Base-by-base conservation (phyloP, 2,888 invertebrate species). In the Nipponacmea schrenckii region DNA sequence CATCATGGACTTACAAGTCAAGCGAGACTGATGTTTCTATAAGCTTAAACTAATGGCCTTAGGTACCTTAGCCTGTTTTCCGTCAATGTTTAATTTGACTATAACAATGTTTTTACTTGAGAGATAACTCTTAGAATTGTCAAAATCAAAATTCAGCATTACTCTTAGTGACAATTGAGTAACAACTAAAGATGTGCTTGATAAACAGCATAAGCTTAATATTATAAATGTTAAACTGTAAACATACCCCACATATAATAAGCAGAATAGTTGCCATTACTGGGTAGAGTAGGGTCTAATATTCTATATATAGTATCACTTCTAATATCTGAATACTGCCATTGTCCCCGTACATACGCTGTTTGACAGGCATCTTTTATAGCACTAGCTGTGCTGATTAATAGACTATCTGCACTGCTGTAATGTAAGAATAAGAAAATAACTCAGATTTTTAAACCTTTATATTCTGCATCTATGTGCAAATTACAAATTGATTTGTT, bases 201-300 rank as follows among this genome's bases (percentile, higher is more conserved):
- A n/a, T n/a, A n/a, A n/a, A n/a, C n/a, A n/a, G n/a, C n/a, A n/a
- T n/a, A n/a, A n/a, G n/a, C n/a, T n/a, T n/a, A n/a, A n/a, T n/a
- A n/a, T n/a, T n/a, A n/a, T n/a, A 31, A 2, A 31, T 31, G 2
- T 31, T 31, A 14, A 27, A 31, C 26, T 45, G 27, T 24, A 15
- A 26, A 84, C 83, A 91, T 90, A 93, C 96, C 92, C 94, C 94
- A 95, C 77, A 93, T 90, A 87, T 91, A 93, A 89, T 92, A 96
- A 79, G 92, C 93, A 12, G 94, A 92, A 86, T 94, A 95, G 89
- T 96, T 95, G 0, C 95, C 95, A 78, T 94, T 94, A 4, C 93
- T 93, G 74, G 95, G 94, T 78, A 95, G 89, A 81, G 94, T 93
- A 0, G 96, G 95, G n/a, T 94, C 94, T 50, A 95, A 94, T 76